phyloP scores from a whole-genome alignment of 2,888 invertebrate genomes.

The Eupithecia vulgata region DNA sequence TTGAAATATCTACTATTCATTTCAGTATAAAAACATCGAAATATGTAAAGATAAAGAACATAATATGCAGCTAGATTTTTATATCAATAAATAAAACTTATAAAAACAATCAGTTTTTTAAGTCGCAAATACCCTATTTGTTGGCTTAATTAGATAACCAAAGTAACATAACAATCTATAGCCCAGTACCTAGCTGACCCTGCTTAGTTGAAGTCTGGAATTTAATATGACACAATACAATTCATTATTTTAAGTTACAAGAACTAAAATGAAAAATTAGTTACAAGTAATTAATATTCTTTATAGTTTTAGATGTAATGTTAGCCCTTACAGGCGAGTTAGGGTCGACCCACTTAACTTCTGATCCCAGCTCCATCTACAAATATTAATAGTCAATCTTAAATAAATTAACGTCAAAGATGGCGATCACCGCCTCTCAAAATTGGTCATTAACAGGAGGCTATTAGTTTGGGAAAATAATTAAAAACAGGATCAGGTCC shows the following conservation, averaged over 20 bases:
- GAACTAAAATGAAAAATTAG: too few species aligned
- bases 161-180: background rate
- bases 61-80: too few species aligned
- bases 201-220: background rate
- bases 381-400: conserved; percentile 28
- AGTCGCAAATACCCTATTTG: too few species aligned
- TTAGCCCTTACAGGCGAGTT: background rate
- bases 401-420: conserved; percentile 42
- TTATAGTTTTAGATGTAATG: background rate
- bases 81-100: background rate
- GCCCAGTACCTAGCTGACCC: background rate
- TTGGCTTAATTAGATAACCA: background rate
- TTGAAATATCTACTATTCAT: too few species aligned
- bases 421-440: conserved; percentile 32
- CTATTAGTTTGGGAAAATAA: conserved; percentile 56
- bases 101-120: background rate
- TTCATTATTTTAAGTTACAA: too few species aligned
- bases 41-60: too few species aligned
- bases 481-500: conserved; percentile 53
- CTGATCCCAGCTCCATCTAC: conserved; percentile 17
- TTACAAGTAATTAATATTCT: background rate
- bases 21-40: too few species aligned
- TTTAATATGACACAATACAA: background rate
- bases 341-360: conserved; percentile 13
- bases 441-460: conserved; percentile 43